Conservation (phyloP, 2,888 invertebrate genomes). For the Craniophora ligustri region DNA sequence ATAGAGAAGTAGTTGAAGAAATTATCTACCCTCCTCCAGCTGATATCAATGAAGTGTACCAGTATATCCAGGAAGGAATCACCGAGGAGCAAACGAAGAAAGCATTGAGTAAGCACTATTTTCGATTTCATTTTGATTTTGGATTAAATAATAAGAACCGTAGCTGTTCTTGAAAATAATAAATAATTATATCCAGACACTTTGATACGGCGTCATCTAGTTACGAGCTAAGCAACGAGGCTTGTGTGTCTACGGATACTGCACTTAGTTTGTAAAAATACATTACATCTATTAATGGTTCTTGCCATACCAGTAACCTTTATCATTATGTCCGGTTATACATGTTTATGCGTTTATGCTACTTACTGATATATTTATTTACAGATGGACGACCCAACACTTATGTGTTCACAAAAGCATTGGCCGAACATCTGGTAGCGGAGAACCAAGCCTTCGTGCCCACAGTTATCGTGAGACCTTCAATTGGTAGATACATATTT, state of each 20-base stretch:
- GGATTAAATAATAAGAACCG: no score
- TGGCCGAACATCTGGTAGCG: constrained; percentile 58
- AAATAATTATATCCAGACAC: no score
- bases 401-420: constrained; percentile 63
- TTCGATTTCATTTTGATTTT: background rate
- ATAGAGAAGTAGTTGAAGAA: constrained; percentile 61
- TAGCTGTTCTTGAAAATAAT: no score
- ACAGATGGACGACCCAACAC: constrained; percentile 64
- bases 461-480: constrained; percentile 69
- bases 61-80: constrained; percentile 47
- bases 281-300: no score
- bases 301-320: no score
- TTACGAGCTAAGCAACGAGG: no score
- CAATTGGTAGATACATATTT: constrained; percentile 61
- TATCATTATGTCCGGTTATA: no score
- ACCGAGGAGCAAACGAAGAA: constrained; percentile 44
- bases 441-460: constrained; percentile 56
- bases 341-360: no score
- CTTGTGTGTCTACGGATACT: no score
- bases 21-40: constrained; percentile 65
- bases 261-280: no score
- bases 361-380: constrained; percentile 15
- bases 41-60: constrained; percentile 68
- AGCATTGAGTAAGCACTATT: constrained; percentile 58
- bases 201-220: no score